phyloP scores from a whole-genome alignment of 2,113 vertebrate species.

The Psophia crepitans region DNA sequence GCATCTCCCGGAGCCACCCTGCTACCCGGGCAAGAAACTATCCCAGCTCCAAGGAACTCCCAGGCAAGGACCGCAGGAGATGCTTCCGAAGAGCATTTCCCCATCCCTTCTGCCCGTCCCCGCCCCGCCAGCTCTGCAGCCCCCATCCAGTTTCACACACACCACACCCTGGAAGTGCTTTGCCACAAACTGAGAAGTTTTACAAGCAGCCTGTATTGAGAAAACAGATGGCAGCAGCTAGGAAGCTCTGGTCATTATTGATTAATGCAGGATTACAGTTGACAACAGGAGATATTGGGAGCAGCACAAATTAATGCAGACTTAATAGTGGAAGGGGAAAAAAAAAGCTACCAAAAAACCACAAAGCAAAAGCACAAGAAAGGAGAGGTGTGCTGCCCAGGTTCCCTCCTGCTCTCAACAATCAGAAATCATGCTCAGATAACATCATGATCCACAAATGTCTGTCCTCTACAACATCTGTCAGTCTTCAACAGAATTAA shows the following conservation, averaged over 20 bases:
- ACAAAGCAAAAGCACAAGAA: neutral
- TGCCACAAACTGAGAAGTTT: neutral
- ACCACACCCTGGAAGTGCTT: neutral
- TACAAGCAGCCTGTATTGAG: neutral
- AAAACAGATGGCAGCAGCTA: neutral
- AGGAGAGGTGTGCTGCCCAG: neutral
- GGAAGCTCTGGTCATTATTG: slow-evolving; percentile 7
- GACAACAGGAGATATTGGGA: neutral
- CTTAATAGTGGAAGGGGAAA: neutral
- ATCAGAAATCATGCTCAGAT: neutral
- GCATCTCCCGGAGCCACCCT: neutral
- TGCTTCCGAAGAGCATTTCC: neutral
- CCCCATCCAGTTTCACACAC: neutral
- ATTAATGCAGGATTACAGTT: neutral
- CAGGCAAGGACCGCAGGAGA: neutral
- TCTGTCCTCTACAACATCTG: neutral
- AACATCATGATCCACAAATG: neutral
- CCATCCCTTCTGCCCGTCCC: too few relatives aligned
- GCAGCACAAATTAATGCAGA: neutral
- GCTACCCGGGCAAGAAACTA: neutral
- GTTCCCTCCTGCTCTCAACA: neutral
- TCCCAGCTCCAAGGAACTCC: neutral
- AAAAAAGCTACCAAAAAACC: too few relatives aligned
- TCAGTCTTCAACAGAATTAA: neutral
- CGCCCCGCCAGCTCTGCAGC: neutral